Base-by-base conservation (phyloP, 92 coral and sea anemone genomes). In the Siderastrea siderea region DNA sequence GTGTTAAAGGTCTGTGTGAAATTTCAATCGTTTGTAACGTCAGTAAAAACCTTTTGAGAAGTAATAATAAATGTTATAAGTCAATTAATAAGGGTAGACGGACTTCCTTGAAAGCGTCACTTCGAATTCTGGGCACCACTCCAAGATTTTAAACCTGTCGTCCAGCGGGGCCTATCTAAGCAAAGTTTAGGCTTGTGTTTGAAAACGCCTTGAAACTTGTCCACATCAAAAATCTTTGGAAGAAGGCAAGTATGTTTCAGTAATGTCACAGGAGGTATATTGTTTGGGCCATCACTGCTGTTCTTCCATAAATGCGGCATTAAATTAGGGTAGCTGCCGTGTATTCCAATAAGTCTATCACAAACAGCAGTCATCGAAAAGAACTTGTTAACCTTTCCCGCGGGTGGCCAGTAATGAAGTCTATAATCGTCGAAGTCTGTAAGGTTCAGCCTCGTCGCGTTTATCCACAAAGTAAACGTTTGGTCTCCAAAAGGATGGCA, bases 401-500 rank as follows among this genome's bases (percentile, higher is more conserved):
- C 89, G 3, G 93, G 86, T 5, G 90, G 90, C 44, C 67, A 61
- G 68, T 85, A 65, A 16, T 78, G 86, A 47, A 90, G 90, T 55
- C 93, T 46, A 5, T 1, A 10, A 55, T 90, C 93, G 14, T 78
- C 51, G 61, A 90, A 85, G 2, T 68, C 82, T 1, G 7, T 71
- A 12, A 90, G n/a, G n/a, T 14, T 48, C 2, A 46, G 16, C 48
- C 52, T 19, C 6, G 46, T 78, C 1, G n/a, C 68, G 19, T 75
- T 79, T 47, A 90, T 68, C 93, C 93, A 90, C 44, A 90, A 7
- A 7, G 77, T 84, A 14, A 85, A 79, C 55, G 80, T 80, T 15
- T 84, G 90, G 66, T 85, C 93, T 3, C 93, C 89, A 47, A 66
- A 86, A 9, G 90, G 86, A 65, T 85, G 90, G 38, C 93, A 90